A percentile compares a stretch with the other conserved stretches of the same genome.
These are phyloP conservation scores for Melanotus villosus DNA, from an alignment of 2,888 invertebrate genomes.

Conservation along the genomic window DNA sequence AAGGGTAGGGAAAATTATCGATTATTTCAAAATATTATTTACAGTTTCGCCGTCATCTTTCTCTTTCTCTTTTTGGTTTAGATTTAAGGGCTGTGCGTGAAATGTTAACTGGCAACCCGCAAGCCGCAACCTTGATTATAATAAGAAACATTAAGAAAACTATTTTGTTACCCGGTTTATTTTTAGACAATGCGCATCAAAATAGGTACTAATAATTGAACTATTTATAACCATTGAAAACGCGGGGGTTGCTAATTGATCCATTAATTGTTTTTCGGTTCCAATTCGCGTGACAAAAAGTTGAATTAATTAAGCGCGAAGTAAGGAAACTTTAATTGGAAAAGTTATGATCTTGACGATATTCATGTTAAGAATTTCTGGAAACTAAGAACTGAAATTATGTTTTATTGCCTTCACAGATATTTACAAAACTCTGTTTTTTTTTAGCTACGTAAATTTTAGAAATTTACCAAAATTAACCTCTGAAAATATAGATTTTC, in stretches of 20 bases:
- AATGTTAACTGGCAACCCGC: constrained; percentile 6
- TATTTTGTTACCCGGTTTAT: not conserved
- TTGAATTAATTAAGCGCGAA: not conserved
- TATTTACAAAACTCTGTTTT: too few species aligned
- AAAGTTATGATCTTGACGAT: too few species aligned
- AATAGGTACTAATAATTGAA: not conserved
- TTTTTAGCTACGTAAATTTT: too few species aligned
- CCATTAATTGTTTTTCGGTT: not conserved
- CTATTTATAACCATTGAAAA: not conserved
- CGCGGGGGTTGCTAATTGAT: not conserved
- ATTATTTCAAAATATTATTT: constrained; percentile 47
- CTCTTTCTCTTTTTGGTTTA: not conserved
- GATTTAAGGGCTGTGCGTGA: not conserved
- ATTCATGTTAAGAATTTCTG: too few species aligned
- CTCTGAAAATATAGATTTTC: too few species aligned
- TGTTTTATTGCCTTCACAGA: too few species aligned
- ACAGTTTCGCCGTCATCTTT: constrained; percentile 12
- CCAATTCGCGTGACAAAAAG: not conserved
- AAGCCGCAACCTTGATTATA: constrained; percentile 9
- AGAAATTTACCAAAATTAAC: too few species aligned
- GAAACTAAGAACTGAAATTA: too few species aligned
- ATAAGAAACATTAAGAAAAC: constrained; percentile 3
- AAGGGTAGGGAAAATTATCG: constrained; percentile 45
- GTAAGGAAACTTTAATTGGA: too few species aligned
- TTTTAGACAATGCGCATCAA: not conserved